phyloP scores from a whole-genome alignment of 2,888 invertebrate genomes.

The Lasioglossum zephyrum region DNA sequence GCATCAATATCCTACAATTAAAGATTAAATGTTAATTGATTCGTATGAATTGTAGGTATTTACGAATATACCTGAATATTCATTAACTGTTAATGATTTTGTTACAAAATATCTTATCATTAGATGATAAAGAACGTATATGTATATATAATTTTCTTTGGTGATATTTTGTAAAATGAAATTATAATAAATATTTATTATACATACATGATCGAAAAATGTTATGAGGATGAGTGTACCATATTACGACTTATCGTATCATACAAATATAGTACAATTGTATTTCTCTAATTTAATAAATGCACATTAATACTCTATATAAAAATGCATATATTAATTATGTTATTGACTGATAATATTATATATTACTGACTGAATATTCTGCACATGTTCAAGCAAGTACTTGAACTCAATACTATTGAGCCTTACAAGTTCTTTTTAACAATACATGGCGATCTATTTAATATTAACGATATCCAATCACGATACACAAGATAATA shows the following conservation, averaged over 20 bases:
- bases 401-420: background rate
- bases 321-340: background rate
- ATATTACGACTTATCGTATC: background rate
- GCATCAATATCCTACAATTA: background rate
- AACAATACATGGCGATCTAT: background rate
- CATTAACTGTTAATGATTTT: background rate
- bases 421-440: background rate
- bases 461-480: background rate
- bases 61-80: background rate
- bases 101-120: background rate
- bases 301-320: background rate
- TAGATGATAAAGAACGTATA: background rate
- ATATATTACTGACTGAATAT: background rate
- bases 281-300: background rate
- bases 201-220: background rate
- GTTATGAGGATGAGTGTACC: background rate
- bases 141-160: background rate
- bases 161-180: background rate
- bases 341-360: slow-evolving; percentile 2
- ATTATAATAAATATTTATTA: background rate
- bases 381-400: background rate
- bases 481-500: background rate
- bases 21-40: background rate
- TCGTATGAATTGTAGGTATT: background rate
- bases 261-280: slow-evolving; percentile 3